A percentile compares a stretch with the other conserved stretches of the same genome.
Conservation (phyloP, 2,113 vertebrate species). For the Rutilus rutilus region DNA sequence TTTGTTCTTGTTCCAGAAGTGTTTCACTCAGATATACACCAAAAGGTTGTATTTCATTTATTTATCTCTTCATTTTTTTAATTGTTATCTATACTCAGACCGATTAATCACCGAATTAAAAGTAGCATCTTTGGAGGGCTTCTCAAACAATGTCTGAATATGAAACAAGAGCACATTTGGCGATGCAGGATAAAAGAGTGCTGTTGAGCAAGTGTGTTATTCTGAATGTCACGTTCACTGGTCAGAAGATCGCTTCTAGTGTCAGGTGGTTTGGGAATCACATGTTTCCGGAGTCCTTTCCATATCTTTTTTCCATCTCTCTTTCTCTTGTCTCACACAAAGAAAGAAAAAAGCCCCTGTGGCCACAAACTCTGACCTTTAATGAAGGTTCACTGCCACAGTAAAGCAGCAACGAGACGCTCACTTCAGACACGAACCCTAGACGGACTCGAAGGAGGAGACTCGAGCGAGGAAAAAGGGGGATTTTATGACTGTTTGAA, state of each 20-base stretch:
- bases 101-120: too few relatives aligned
- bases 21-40: too few relatives aligned
- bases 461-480: not conserved
- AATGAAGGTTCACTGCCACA: not conserved
- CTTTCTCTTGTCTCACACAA: not conserved
- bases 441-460: not conserved
- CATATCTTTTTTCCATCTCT: not conserved
- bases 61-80: too few relatives aligned
- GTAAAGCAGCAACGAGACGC: not conserved
- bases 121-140: too few relatives aligned
- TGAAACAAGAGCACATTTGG: too few relatives aligned
- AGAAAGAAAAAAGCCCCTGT: not conserved
- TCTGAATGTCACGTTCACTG: not conserved
- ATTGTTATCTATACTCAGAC: too few relatives aligned
- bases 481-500: too few relatives aligned
- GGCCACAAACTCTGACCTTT: not conserved
- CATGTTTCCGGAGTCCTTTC: not conserved
- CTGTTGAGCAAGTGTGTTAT: not conserved
- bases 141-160: too few relatives aligned
- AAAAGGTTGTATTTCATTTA: too few relatives aligned
- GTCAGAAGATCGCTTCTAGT: not conserved
- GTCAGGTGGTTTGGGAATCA: not conserved
- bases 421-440: not conserved
- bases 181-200: too few relatives aligned
- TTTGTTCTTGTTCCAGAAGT: too few relatives aligned